Evolutionary conservation across 1,140 invertebrate species (phyloP).

Genomic region (Elymnias hypermnestra): DNA sequence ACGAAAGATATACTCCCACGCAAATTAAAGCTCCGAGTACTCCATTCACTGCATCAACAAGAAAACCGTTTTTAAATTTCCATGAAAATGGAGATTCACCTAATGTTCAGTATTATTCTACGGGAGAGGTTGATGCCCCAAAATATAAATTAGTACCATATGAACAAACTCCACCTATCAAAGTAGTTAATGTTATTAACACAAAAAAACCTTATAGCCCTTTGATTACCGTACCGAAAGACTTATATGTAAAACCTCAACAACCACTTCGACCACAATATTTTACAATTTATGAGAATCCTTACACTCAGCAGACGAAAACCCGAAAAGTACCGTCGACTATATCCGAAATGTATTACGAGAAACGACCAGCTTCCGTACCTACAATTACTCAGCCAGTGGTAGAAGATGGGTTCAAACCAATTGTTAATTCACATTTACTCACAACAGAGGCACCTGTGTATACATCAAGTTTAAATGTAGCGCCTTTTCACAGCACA

Average conservation of each 20-base stretch:
- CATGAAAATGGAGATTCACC: conserved; percentile 42
- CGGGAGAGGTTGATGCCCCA: conserved; percentile 48
- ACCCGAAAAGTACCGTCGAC: conserved; percentile 45
- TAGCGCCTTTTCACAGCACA: conserved; percentile 16
- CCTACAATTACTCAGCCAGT: conserved; percentile 42
- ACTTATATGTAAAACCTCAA: conserved; percentile 50
- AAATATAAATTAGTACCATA: conserved; percentile 72
- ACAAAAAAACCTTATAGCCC: no score
- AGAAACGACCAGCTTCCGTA: conserved; percentile 33
- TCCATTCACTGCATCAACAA: conserved; percentile 28
- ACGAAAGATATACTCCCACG: conserved; percentile 38
- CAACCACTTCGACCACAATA: conserved; percentile 36
- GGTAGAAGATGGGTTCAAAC: conserved; percentile 64
- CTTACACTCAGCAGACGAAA: conserved; percentile 31
- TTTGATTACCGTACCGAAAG: conserved; percentile 32
- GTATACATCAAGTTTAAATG: conserved; percentile 24
- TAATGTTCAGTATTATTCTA: conserved; percentile 53
- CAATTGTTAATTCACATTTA: conserved; percentile 42
- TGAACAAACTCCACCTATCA: conserved; percentile 68
- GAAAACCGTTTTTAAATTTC: conserved; percentile 50
- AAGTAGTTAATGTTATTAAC: conserved; percentile 34
- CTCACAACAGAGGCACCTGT: conserved; percentile 30
- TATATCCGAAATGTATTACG: conserved; percentile 57
- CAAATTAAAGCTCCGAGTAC: conserved; percentile 39
- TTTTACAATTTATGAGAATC: conserved; percentile 29